phyloP scores from a whole-genome alignment of 64 coral and sea anemone species.

The Pocillopora verrucosa region DNA sequence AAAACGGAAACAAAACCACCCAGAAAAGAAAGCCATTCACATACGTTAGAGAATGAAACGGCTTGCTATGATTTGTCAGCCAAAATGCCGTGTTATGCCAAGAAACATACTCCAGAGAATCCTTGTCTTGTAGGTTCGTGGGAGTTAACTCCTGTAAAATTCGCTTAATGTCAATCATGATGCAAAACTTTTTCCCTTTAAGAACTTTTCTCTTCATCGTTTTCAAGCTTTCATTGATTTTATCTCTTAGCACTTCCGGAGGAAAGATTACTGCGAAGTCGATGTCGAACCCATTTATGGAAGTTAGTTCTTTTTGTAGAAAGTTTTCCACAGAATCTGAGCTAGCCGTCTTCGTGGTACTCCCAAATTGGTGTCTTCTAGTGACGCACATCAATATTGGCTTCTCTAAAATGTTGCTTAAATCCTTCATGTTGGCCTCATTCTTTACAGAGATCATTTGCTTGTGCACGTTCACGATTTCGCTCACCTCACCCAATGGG shows the following conservation, averaged over 20 bases:
- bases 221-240: background rate
- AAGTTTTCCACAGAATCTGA: background rate
- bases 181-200: conserved; percentile 1
- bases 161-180: conserved; percentile 22
- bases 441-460: conserved; percentile 31
- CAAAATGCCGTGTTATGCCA: conserved; percentile 58
- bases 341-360: background rate
- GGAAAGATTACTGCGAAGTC: conserved; percentile 41
- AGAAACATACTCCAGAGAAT: conserved; percentile 36
- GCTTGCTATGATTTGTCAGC: conserved; percentile 57
- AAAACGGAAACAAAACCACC: conserved; percentile 38
- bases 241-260: background rate
- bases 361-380: conserved; percentile 21
- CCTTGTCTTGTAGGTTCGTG: background rate
- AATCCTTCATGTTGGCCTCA: background rate
- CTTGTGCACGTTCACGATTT: conserved; percentile 16
- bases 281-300: conserved; percentile 33
- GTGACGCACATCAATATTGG: conserved; percentile 53
- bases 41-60: conserved; percentile 46
- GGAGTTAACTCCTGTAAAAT: conserved; percentile 9
- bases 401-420: conserved; percentile 21
- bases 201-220: background rate
- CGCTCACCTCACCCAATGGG: background rate
- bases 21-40: conserved; percentile 44
- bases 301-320: conserved; percentile 22